Evolutionary conservation across 1,140 invertebrate genomes (phyloP), one percentile per base, ranked within the genome.

Genomic region (Bombus terrestris): DNA sequence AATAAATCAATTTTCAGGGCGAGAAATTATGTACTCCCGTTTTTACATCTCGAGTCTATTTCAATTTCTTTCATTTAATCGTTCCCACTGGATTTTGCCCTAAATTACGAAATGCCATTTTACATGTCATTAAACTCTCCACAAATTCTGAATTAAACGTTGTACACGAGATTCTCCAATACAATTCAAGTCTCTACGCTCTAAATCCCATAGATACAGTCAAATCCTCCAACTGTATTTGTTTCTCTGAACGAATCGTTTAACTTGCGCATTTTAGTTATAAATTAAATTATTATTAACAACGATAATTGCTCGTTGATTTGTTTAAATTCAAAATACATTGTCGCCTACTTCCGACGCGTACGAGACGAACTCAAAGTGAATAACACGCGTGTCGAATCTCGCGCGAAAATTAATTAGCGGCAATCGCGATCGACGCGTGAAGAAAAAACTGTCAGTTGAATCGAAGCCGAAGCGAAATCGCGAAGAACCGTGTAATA

Each of bases 401-500:
- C 28, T 57, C 28, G 53, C 69, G 53, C n/a, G 72, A 53, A 37
- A 76, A 76, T 83, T 76, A 83, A 76, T 75, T 66, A 76, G 32
- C 35, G 35, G 10, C 73, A 47, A 68, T 53, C 73, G 57, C 25
- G 25, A 39, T 35, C 41, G 59, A 32, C 53, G 43, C 25, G 2
- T 5, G 72, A 22, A 75, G 22, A 72, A 75, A 62, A 53, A 75
- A 75, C 35, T 37, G 62, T 68, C 59, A 13, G 53, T 28, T 41
- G 72, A 64, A 53, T 18, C 25, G 47, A n/a, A 32, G 37, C 35
- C 47, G 32, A 53, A 53, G 47, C 35, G 41, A 76, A 47, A 76
- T 76, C 62, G 25, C 15, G 59, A 68, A 76, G 62, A 76, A 83
- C 57, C 71, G 81, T 83, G 81, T 76, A 83, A 83, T 53, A 28